Conservation (phyloP, 1,140 invertebrate genomes). For the Pentalonia nigronervosa region DNA sequence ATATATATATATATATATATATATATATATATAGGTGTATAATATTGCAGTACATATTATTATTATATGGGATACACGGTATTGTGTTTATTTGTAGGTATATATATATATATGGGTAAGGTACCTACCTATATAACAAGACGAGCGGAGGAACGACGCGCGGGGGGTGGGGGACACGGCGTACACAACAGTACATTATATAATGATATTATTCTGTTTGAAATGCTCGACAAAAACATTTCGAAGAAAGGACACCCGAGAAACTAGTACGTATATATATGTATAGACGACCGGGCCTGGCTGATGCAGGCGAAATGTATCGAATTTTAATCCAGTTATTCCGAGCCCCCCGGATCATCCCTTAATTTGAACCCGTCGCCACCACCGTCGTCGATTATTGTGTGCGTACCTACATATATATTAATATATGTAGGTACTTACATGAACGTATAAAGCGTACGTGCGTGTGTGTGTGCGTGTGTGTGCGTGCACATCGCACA, state of each 20-base stretch:
- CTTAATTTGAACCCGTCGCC: constrained; percentile 48
- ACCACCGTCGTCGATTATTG: neutral
- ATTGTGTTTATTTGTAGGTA: neutral
- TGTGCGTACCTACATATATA: neutral
- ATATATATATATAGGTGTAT: neutral
- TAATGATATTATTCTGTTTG: constrained; percentile 38
- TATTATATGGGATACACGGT: neutral
- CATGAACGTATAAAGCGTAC: neutral
- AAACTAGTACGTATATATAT: neutral
- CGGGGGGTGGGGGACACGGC: too few relatives aligned
- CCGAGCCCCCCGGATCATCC: constrained; percentile 24
- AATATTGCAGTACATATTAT: neutral
- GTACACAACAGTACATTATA: neutral
- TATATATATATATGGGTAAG: neutral
- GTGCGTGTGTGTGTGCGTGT: neutral
- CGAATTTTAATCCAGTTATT: constrained; percentile 57
- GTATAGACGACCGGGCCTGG: neutral
- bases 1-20: neutral
- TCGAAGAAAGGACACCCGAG: constrained; percentile 52
- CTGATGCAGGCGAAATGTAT: constrained; percentile 36
- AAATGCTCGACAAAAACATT: constrained; percentile 40
- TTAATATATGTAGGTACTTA: neutral
- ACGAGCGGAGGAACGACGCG: too few relatives aligned
- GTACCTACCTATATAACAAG: neutral
- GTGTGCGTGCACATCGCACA: neutral